Base-by-base conservation (phyloP, 2,113 vertebrate species). In the Lagenorhynchus albirostris region DNA sequence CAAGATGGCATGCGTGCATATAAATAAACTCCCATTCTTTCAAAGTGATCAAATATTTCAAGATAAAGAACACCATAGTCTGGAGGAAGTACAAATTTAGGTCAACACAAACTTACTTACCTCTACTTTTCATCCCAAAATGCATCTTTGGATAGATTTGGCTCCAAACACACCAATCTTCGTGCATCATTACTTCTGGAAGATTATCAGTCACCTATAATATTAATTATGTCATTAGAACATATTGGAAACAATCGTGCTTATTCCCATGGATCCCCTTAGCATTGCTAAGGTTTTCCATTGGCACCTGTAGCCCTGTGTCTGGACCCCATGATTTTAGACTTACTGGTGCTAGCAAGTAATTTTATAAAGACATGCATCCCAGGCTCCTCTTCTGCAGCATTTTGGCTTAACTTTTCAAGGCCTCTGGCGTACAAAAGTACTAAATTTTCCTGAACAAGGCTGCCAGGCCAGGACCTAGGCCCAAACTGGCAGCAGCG, bases 341-440 rank as follows among this genome's bases (percentile, higher is more conserved):
- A 92, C 18, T 71, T 93, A 2, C 50, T 33, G 20, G 18, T 73
- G 41, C 65, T 62, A 74, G 18, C 12, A 74, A 62, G 29, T 81
- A 74, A 95, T 86, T 93, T 83, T 50, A 89, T 60, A 83, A 93
- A 83, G 26, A 68, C 60, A 74, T 95, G 38, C 25, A 96, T 53
- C 60, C 7, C 7, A 47, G 70, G 44, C 74, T 88, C 63, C 41
- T 89, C 36, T 74, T 73, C 67, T 68, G 79, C 29, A 87, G 41
- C 33, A 63, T 74, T 87, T 68, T 92, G 73, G 82, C 23, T 96
- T 20, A 74, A 53, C 53, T 68, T 81, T 68, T 62, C 68, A 96
- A 94, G 74, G 36, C 65, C 33, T 84, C 50, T n/a, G 44, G 20
- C 65, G 23, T 50, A 76, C 38, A 89, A 55, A 73, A 85, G 36